These are phyloP conservation scores for Malthinus flaveolus DNA, from an alignment of 2,888 invertebrate genomes.

Conservation along the genomic window DNA sequence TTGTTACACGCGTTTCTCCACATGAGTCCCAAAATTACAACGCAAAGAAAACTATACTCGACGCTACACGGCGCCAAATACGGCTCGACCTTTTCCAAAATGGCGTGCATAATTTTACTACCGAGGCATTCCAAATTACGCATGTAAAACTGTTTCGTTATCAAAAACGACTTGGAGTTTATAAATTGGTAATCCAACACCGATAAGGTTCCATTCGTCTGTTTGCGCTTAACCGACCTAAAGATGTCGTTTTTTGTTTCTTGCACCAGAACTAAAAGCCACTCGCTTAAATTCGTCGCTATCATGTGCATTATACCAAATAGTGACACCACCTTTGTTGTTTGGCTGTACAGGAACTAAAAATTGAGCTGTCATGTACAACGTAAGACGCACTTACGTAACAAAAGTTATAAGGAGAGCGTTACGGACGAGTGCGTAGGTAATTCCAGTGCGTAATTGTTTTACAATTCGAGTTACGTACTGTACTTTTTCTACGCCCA, in stretches of 20 bases:
- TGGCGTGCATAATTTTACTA: conserved; percentile 37
- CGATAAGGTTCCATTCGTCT: conserved; percentile 21
- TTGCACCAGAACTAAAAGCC: conserved; percentile 83
- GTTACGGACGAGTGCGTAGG: too few species aligned
- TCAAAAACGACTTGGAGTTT: conserved; percentile 34
- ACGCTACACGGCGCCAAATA: conserved; percentile 89
- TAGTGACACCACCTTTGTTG: conserved; percentile 71
- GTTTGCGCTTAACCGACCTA: conserved; percentile 59
- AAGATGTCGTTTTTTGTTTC: conserved; percentile 84
- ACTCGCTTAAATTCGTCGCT: conserved; percentile 89
- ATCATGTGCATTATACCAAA: conserved; percentile 94
- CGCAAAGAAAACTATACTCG: conserved; percentile 89
- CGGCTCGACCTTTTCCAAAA: conserved; percentile 53
- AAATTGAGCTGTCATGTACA: conserved; percentile 14
- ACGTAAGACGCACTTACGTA: too few species aligned
- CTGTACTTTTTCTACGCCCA: too few species aligned
- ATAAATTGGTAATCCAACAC: conserved; percentile 34
- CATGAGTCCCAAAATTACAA: conserved; percentile 82
- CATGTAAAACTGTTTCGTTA: conserved; percentile 35
- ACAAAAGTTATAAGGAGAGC: too few species aligned
- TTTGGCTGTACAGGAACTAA: conserved; percentile 61
- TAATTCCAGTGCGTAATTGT: too few species aligned
- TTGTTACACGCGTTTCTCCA: conserved; percentile 10
- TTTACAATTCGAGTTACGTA: too few species aligned
- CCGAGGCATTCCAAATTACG: conserved; percentile 35